Evolutionary conservation across 2,113 vertebrate species (phyloP), one percentile per base, ranked within the genome.

Genomic region (Grallaria varia): DNA sequence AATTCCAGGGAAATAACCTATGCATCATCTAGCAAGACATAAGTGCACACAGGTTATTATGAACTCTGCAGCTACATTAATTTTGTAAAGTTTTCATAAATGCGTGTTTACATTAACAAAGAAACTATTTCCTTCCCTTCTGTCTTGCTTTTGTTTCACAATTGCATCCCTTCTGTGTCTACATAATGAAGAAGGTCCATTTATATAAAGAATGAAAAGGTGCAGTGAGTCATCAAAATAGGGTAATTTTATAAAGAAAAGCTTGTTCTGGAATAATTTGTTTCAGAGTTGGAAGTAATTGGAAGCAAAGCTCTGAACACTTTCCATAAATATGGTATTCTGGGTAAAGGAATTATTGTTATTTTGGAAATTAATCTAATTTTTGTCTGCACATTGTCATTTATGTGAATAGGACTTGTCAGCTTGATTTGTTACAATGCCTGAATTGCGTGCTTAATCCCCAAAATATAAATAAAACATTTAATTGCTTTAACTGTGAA

Each of bases 281-380:
- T 90, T 83, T 53, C 49, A 25, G 94, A 83, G 78, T 78, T 90
- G 81, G 66, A 93, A 95, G 94, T 94, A 96, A 96, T 95, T 89
- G 39, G 89, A 90, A 95, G 40, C 28, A 89, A 85, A 79, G 15
- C 31, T 73, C 66, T 90, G 71, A 95, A 97, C 86, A 68, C 23
- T 93, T 88, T 88, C 81, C 80, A 95, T 95, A 97, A 96, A 93
- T 44, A 69, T 31, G 68, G 91, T 85, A 95, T 75, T 60, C 84
- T 83, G 71, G 77, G 89, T 89, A 96, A 94, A 95, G 27, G 74
- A 93, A 93, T 94, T 94, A 95, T 89, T 95, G 84, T 93, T 96
- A 91, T 96, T 96, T 96, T 87, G 59, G 80, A 96, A 97, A 94
- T 96, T 95, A 96, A 96, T 96, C 79, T 96, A 90, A 96, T 95